These are phyloP conservation scores for Spilosoma lubricipeda DNA, from an alignment of 2,888 invertebrate species.

Conservation along the genomic window DNA sequence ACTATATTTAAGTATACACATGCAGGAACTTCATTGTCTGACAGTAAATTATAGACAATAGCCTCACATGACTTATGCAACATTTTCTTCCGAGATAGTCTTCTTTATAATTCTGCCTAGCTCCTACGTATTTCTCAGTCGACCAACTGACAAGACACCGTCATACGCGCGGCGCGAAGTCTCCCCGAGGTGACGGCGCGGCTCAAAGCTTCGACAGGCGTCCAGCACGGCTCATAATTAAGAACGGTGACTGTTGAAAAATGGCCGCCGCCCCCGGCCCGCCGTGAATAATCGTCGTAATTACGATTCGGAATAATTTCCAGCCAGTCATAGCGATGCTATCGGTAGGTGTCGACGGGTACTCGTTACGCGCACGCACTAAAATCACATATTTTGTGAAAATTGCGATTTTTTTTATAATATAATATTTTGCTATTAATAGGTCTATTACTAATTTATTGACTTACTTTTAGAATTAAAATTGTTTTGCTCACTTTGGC, in stretches of 20 bases:
- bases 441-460: conserved; percentile 33
- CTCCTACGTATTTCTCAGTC: conserved; percentile 19
- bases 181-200: conserved; percentile 84
- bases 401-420: conserved; percentile 73
- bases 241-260: conserved; percentile 87
- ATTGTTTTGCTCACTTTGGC: neutral
- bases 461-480: neutral
- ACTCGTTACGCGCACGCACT: conserved; percentile 84
- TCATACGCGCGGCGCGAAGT: conserved; percentile 69
- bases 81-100: conserved; percentile 3
- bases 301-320: conserved; percentile 87
- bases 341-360: conserved; percentile 86
- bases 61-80: conserved; percentile 5
- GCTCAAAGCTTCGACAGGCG: conserved; percentile 86
- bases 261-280: conserved; percentile 86
- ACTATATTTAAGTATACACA: neutral
- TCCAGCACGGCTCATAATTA: conserved; percentile 86
- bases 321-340: conserved; percentile 86
- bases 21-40: neutral
- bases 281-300: conserved; percentile 87
- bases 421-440: conserved; percentile 38
- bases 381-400: conserved; percentile 63
- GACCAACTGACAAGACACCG: conserved; percentile 54
- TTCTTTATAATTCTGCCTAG: conserved; percentile 12
- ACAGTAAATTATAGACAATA: neutral